Conservation (phyloP, 2,797 vertebrate species). For the Lacerta viridis region DNA sequence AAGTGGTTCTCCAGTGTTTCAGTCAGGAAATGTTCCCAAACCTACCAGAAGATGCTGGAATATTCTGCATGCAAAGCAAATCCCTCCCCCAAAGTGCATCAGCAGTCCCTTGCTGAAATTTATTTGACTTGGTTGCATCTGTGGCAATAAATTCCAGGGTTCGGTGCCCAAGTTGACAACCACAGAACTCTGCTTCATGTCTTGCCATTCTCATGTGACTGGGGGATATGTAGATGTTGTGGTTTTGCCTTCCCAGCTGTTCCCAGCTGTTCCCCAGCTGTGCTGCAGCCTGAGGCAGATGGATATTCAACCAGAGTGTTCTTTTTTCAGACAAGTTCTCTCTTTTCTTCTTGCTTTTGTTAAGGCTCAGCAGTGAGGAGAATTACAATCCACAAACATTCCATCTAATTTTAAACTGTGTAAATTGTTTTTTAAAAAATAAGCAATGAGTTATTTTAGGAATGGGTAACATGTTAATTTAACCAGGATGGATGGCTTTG, state of each 20-base stretch:
- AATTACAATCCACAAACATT: neutral
- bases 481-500: neutral
- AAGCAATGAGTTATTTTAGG: neutral
- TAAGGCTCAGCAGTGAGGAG: neutral
- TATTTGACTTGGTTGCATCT: slow-evolving; percentile 18
- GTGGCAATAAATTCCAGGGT: fast-evolving
- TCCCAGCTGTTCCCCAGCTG: neutral
- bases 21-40: no score
- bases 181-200: fast-evolving
- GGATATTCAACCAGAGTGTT: slow-evolving; percentile 21
- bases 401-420: neutral
- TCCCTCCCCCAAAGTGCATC: neutral
- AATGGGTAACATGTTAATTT: neutral
- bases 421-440: neutral
- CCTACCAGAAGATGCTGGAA: no score
- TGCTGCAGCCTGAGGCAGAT: neutral
- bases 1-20: no score
- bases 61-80: no score
- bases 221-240: neutral
- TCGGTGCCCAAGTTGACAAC: slow-evolving; percentile 11
- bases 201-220: neutral
- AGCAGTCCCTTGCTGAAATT: neutral
- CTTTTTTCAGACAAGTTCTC: neutral
- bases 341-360: fast-evolving
- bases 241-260: neutral